Evolutionary conservation across 2,113 vertebrate genomes (phyloP), one percentile per base, ranked within the genome.

Genomic region (Lepus americanus): DNA sequence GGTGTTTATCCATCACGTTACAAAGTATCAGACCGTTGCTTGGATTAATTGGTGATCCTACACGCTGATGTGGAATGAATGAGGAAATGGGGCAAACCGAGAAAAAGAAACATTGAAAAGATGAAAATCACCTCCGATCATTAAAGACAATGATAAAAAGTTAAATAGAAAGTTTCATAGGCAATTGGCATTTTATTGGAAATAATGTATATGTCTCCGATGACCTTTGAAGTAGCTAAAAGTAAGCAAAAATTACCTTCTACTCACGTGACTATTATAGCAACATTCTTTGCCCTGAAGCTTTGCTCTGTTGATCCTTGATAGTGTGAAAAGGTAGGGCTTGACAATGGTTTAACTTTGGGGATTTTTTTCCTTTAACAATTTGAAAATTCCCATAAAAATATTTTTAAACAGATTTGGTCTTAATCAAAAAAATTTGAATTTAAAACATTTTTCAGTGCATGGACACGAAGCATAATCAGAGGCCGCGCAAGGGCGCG

Each of bases 81-180:
- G 27, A 82, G 81, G 17, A 36, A 67, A 74, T 73, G 31, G 59
- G 77, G 20, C 49, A 77, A 76, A 87, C 59, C 90, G 78, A 90
- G 76, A 83, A 91, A 89, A 90, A 61, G 53, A 88, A 94, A 81
- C 49, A 23, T 70, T 84, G 69, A 63, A 85, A 89, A 85, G n/a
- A 13, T 5, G 4, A 55, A 76, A 81, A 85, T 86, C 69, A 14
- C 3, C 9, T 22, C 7, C 70, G 23, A 49, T 53, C 31, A 70
- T 70, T 53, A 87, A 88, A 91, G 61, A 89, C 83, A 94, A 67
- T 70, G 17, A 29, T 88, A 82, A 86, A 79, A 87, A 53, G 25
- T 55, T 72, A 87, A 73, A 55, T 85, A 74, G 27, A 82, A 83
- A 67, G 49, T 6, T 94, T 6, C 53, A 44, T 73, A 14, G 16